Evolutionary conservation across 1,140 invertebrate species (phyloP).

Genomic region (Oryzaephilus surinamensis): DNA sequence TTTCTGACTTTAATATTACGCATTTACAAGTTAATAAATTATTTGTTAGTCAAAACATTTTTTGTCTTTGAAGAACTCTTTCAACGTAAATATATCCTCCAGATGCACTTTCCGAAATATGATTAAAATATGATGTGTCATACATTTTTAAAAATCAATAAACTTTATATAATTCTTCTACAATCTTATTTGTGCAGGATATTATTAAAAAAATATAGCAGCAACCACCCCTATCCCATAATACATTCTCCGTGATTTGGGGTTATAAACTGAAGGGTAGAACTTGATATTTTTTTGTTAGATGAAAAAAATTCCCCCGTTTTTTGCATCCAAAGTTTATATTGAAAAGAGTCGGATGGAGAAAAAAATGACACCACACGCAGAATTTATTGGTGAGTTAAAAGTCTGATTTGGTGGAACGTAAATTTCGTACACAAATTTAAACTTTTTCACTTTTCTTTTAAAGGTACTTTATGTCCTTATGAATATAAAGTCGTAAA

Average conservation of each 20-base stretch:
- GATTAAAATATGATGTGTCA: too few species aligned
- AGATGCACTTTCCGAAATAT: too few species aligned
- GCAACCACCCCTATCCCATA: conserved; percentile 12
- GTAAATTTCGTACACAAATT: conserved; percentile 13
- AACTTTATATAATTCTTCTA: too few species aligned
- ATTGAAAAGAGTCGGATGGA: conserved; percentile 5
- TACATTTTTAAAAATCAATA: too few species aligned
- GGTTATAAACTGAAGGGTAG: conserved; percentile 14
- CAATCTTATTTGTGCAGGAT: conserved; percentile 14
- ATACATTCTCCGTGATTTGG: conserved; percentile 14
- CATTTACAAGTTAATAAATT: too few species aligned
- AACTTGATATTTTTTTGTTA: conserved; percentile 8
- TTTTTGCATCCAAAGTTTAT: conserved; percentile 6
- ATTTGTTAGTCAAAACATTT: too few species aligned
- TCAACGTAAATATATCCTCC: too few species aligned
- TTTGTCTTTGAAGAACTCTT: too few species aligned
- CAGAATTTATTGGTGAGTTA: conserved; percentile 10
- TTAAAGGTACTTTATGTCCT: too few species aligned
- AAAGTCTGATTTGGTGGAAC: conserved; percentile 10
- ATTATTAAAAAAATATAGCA: conserved; percentile 11
- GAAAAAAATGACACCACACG: conserved; percentile 7
- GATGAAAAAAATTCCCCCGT: too few species aligned
- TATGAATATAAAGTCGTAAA: conserved; percentile 6
- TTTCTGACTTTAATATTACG: too few species aligned
- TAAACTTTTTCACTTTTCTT: conserved; percentile 13